Evolutionary conservation across 2,113 vertebrate species (phyloP), one percentile per base, ranked within the genome.

Genomic region (Marmota flaviventris): DNA sequence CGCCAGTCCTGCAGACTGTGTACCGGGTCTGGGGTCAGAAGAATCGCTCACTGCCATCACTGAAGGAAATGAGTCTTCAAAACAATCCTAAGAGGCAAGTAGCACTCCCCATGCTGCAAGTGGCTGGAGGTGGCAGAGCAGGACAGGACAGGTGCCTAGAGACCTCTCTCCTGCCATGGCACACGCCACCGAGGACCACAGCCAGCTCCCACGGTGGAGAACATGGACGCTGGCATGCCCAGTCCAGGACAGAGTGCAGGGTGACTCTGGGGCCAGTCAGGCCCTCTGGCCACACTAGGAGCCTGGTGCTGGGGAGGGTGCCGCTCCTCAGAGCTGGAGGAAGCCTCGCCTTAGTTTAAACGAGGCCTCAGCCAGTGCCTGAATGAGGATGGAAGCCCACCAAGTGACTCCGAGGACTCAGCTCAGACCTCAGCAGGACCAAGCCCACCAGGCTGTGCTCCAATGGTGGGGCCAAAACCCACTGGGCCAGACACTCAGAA

Each of bases 81-180:
- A 13, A 56, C 7, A 13, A 25, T 13, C 20, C 12, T 22, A 16
- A 0, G 13, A 65, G 89, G 65, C 42, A 18, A 0, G 2, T 1
- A 27, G n/a, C 32, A 39, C 42, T 18, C 79, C 14, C 37, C 27
- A 72, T 1, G 11, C 24, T 17, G 27, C 22, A 69, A 63, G 2
- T 42, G 56, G 24, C 76, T 42, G 3, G 34, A 81, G 37, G 16
- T 17, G 13, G 42, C 34, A 45, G 12, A 1, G 20, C 12, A 32
- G 51, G 77, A 72, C 61, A 39, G 48, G 56, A 48, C 18, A 13
- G 3, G 61, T 14, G 32, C 10, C 53, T 5, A 34, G 58, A 75
- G 56, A 5, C 51, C 16, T 42, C 2, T 4, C n/a, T 12, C 58
- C 17, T 17, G 63, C 51, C 58, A 42, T 53, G 53, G 25, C 45